Percentiles rank a stretch among this genome's conserved stretches.
phyloP scores from a whole-genome alignment of 1,140 invertebrate species.

The Grapholita molesta region DNA sequence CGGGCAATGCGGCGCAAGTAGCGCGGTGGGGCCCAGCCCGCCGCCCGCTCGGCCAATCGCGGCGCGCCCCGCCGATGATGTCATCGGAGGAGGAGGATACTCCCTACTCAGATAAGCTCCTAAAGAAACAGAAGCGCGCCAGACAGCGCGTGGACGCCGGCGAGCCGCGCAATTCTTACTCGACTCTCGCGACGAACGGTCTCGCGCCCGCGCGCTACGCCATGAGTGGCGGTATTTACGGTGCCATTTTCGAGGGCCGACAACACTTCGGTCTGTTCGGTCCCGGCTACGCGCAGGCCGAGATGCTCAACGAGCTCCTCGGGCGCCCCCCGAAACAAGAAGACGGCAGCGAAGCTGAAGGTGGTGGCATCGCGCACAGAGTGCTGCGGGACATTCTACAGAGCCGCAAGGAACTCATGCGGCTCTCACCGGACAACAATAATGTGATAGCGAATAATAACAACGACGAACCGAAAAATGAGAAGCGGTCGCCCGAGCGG shows the following conservation, averaged over 20 bases:
- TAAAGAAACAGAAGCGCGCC: constrained; percentile 93
- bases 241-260: constrained; percentile 86
- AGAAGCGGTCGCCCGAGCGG: constrained; percentile 80
- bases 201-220: constrained; percentile 88
- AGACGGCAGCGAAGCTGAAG: constrained; percentile 75
- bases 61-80: constrained; percentile 89
- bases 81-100: constrained; percentile 96
- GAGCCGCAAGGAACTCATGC: constrained; percentile 85
- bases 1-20: constrained; percentile 70
- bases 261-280: constrained; percentile 88
- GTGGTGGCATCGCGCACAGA: constrained; percentile 87
- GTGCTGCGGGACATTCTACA: constrained; percentile 91
- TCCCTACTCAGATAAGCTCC: constrained; percentile 93
- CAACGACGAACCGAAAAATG: constrained; percentile 81
- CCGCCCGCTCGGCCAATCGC: constrained; percentile 82
- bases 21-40: constrained; percentile 74
- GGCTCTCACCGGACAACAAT: constrained; percentile 80
- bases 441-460: constrained; percentile 79
- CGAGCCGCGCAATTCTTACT: constrained; percentile 95
- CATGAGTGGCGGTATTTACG: constrained; percentile 89
- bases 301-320: constrained; percentile 90
- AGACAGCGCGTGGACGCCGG: constrained; percentile 96
- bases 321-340: constrained; percentile 87
- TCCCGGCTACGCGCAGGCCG: constrained; percentile 87
- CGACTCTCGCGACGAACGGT: constrained; percentile 91